phyloP scores from a whole-genome alignment of 2,888 invertebrate species.

The Stomorhina lunata region DNA sequence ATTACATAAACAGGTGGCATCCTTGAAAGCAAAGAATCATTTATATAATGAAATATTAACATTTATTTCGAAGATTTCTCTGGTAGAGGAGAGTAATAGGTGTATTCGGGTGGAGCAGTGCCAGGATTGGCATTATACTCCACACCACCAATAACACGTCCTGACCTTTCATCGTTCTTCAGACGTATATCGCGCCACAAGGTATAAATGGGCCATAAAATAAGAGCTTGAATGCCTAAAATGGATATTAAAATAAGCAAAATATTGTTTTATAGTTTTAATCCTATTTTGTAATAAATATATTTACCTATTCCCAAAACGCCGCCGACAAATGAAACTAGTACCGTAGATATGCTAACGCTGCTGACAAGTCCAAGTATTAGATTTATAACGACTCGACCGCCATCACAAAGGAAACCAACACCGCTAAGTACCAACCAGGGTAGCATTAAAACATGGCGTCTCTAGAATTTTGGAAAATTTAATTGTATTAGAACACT shows the following conservation, averaged over 20 bases:
- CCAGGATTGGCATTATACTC: too few species aligned
- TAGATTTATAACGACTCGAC: background rate
- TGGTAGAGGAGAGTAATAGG: too few species aligned
- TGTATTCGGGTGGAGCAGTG: too few species aligned
- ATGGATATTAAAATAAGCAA: background rate
- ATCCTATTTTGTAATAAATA: too few species aligned
- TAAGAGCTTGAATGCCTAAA: slow-evolving; percentile 5
- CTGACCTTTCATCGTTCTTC: background rate
- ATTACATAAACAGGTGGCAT: too few species aligned
- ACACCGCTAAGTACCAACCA: slow-evolving; percentile 28
- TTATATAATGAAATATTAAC: too few species aligned
- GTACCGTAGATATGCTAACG: background rate
- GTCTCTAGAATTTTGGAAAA: too few species aligned
- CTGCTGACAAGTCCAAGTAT: background rate
- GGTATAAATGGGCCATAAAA: slow-evolving; percentile 2
- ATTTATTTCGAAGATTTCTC: too few species aligned
- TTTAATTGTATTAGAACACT: too few species aligned
- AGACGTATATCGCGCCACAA: background rate
- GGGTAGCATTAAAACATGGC: slow-evolving; percentile 23
- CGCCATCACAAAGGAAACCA: background rate
- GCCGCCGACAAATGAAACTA: background rate
- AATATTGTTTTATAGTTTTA: background rate
- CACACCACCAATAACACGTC: too few species aligned
- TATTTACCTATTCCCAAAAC: slow-evolving; percentile 2
- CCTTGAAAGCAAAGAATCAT: too few species aligned